Evolutionary conservation across 2,888 invertebrate genomes (phyloP), one percentile per base, ranked within the genome.

Genomic region (Sturmia bella): DNA sequence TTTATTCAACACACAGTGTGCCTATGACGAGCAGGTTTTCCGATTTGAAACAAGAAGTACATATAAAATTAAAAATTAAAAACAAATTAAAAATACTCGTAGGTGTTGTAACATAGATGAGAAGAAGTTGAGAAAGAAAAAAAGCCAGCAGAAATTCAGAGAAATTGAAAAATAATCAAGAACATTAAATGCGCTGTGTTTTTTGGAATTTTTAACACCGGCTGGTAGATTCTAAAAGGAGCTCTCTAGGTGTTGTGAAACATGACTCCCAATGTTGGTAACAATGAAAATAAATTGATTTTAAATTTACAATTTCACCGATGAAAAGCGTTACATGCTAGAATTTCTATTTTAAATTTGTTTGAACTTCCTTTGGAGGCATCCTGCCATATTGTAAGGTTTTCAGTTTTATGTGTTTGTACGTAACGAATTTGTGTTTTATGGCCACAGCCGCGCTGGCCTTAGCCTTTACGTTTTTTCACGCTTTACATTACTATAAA

Each of bases 381-480:
- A 61, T 76, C 48, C 63, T 72, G 59, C 54, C 76, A 72, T 72
- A 68, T 68, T 41, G 61, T 43, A 27, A 66, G 43, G 52, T 32
- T 64, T 61, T 52, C 21, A 13, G 19, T 39, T 75, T 54, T 66
- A 76, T 66, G 68, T 76, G n/a, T n/a, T n/a, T n/a, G n/a, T 76
- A 80, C 76, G 68, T 72, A 76, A 72, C 80, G 41, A 80, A 80
- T 80, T 76, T 80, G 75, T 61, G 48, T 61, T 73, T 68, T 64
- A 48, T 52, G 50, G 41, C 41, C 11, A 43, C 27, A 32, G 5
- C 32, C 27, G n/a, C n/a, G n/a, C n/a, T n/a, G n/a, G n/a, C n/a
- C n/a, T n/a, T n/a, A n/a, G n/a, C n/a, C n/a, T n/a, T n/a, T n/a
- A n/a, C n/a, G n/a, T n/a, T n/a, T n/a, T n/a, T n/a, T n/a, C n/a